Evolutionary conservation across 2,797 vertebrate species (phyloP).

Genomic region (Pelodytes ibericus): DNA sequence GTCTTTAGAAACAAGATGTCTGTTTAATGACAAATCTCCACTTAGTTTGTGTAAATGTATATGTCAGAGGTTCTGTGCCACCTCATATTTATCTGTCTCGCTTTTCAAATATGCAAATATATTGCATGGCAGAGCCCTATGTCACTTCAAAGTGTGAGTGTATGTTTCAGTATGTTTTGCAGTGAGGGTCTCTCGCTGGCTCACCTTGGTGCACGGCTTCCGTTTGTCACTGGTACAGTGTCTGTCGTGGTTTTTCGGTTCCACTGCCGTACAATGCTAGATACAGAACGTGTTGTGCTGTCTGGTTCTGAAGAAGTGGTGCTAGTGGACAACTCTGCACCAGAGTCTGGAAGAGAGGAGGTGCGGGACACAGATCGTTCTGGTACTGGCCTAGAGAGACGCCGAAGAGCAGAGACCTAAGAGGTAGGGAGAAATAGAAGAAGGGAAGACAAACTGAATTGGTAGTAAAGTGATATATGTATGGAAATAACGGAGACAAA

Average conservation of each 20-base stretch:
- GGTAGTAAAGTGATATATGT: background rate
- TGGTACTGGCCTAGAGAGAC: slow-evolving; percentile 92
- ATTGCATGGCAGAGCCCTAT: too few relatives aligned
- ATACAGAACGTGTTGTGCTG: slow-evolving; percentile 79
- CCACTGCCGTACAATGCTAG: slow-evolving; percentile 94
- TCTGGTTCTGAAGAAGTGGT: slow-evolving; percentile 88
- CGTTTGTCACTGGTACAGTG: slow-evolving; percentile 67
- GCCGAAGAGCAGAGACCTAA: slow-evolving; percentile 86
- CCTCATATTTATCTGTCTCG: too few relatives aligned
- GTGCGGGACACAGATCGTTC: slow-evolving; percentile 81
- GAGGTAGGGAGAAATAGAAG: background rate
- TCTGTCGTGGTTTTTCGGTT: slow-evolving; percentile 90
- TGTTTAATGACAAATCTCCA: too few relatives aligned
- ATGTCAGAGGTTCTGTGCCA: too few relatives aligned
- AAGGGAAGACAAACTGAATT: background rate
- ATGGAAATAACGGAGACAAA: too few relatives aligned
- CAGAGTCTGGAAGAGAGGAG: slow-evolving; percentile 79
- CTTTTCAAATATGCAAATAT: too few relatives aligned
- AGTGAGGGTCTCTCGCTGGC: background rate
- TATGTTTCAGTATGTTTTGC: background rate
- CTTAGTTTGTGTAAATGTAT: too few relatives aligned
- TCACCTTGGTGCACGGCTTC: slow-evolving; percentile 72
- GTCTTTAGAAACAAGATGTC: too few relatives aligned
- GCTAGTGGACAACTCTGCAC: slow-evolving; percentile 87
- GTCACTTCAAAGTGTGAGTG: background rate